Base-by-base conservation (phyloP, 2,888 invertebrate species). In the Nemapogon koenigi region DNA sequence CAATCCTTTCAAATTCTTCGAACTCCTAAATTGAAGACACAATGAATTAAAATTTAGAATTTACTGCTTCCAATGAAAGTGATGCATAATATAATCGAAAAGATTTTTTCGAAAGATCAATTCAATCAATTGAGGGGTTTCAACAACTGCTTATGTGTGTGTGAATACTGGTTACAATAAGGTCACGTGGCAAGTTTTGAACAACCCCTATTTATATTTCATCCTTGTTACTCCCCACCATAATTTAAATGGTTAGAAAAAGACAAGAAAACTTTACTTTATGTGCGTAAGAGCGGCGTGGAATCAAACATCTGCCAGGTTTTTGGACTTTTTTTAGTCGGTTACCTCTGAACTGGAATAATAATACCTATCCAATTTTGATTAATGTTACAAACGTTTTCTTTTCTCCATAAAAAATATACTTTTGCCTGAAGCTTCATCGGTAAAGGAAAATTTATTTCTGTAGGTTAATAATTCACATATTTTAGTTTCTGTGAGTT, bases 291-390 rank as follows among this genome's bases (percentile, higher is more conserved):
- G 50, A 41, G 51, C 55, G 57, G 59, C 61, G 60, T 63, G 62
- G 56, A 62, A 59, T 49, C 55, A 64, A 76, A 73, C 76, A 76
- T 73, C 76, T 78, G 76, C 76, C 67, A 46, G 40, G 57, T 53
- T 57, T 54, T 56, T 17, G 22, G 54, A 62, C 67, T 62, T 64
- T 66, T 73, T 46, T 69, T 64, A 53, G 59, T 58, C 52, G 58
- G 62, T 59, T 61, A 56, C 49, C 47, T 58, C 55, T 47, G 13
- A 50, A 47, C 46, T 43, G 42, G 44, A 62, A 56, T 65, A 68
- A 65, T 61, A 69, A 66, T 64, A 57, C 11, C 31, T 16, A 31
- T 33, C 10, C 7, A 18, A 3, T 33, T 31, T 19, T 33, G 33
- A 33, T 33, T 33, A 33, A 19, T 11, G 7, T 28, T 28, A 28